Base-by-base conservation (phyloP, 1,140 invertebrate species). In the Bombyx mandarina region DNA sequence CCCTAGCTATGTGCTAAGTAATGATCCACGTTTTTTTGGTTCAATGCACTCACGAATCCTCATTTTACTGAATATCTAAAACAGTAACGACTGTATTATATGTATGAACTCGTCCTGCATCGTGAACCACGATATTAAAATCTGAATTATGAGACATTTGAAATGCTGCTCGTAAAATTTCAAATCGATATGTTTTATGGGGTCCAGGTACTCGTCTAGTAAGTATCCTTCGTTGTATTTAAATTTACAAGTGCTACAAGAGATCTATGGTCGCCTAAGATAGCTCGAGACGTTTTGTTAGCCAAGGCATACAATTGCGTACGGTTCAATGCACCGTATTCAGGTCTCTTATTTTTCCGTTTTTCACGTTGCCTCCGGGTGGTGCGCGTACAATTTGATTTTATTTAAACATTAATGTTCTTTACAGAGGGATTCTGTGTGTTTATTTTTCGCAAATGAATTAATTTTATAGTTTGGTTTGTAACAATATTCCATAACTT, bases 11-110 rank as follows among this genome's bases (percentile, higher is more conserved):
- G 75, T 80, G 73, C 73, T 82, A 81, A 82, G 77, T 82, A 82
- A 82, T 77, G 67, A 73, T 64, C 75, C 80, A 83, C 83, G 83
- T 79, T 84, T 83, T 18, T 35, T 77, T 82, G 77, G 83, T 86
- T 86, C 81, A 84, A 79, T 81, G 83, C 79, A 86, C 83, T 82
- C 79, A 77, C 75, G 73, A 74, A 78, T 78, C 66, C 67, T 73
- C 71, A 79, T 77, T 77, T 77, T 77, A 70, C 75, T 75, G 74
- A 72, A 81, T 74, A 67, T 65, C 71, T 73, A 80, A 75, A 68
- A 63, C 63, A 66, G 64, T 78, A 67, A 76, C 72, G 71, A 71
- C 76, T 81, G 26, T 47, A 47, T 47, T 47, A 47, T 80, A 66
- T 67, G 71, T 61, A 55, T 60, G 58, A 60, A 54, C 42, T 61